Evolutionary conservation across 2,113 vertebrate genomes (phyloP).

Genomic region (Scartelaos histophorus): DNA sequence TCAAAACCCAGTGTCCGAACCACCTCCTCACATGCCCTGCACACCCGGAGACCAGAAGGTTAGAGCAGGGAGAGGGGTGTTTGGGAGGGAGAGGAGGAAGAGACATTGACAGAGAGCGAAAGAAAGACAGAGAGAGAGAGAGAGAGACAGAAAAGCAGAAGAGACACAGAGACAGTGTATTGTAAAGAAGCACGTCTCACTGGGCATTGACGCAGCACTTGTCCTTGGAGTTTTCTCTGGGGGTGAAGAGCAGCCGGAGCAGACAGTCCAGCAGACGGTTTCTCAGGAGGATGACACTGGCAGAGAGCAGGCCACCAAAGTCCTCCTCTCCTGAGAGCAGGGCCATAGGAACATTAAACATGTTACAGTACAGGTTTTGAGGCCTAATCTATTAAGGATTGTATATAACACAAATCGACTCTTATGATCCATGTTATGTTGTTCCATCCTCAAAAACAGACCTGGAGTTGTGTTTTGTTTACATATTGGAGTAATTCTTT

Average conservation of each 20-base stretch:
- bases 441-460: too few species aligned
- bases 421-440: too few species aligned
- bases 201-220: slow-evolving; percentile 90
- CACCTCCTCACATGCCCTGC: slow-evolving; percentile 95
- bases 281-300: slow-evolving; percentile 91
- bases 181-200: slow-evolving; percentile 77
- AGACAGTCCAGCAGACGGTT: slow-evolving; percentile 94
- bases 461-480: too few species aligned
- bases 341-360: too few species aligned
- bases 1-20: slow-evolving; percentile 92
- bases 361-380: too few species aligned
- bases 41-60: not conserved
- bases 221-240: slow-evolving; percentile 95
- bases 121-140: not conserved
- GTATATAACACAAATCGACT: too few species aligned
- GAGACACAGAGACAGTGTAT: not conserved
- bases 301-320: slow-evolving; percentile 91
- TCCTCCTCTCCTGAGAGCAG: slow-evolving; percentile 87
- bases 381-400: too few species aligned
- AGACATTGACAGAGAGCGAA: not conserved
- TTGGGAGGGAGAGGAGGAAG: not conserved
- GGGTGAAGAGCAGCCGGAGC: slow-evolving; percentile 89
- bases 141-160: too few species aligned
- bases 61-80: not conserved
- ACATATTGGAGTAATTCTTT: too few species aligned